Evolutionary conservation across 2,888 invertebrate species (phyloP).

Genomic region (Drosophila percnosoma): DNA sequence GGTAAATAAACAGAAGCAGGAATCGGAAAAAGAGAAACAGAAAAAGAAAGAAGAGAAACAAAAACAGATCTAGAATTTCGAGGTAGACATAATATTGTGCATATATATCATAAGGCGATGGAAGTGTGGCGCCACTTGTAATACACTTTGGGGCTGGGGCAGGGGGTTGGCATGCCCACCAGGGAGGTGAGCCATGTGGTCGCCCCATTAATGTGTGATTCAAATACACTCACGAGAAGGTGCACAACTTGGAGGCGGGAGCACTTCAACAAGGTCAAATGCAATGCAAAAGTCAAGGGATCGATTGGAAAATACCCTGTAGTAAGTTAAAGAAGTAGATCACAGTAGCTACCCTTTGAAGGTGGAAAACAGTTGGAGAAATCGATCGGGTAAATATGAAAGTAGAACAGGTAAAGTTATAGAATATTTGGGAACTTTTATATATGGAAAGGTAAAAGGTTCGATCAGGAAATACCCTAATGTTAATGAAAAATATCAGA

Average conservation of each 20-base stretch:
- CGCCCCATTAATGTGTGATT: neutral
- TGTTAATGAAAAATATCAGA: neutral
- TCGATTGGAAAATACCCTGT: neutral
- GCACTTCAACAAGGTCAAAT: neutral
- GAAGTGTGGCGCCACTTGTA: conserved; percentile 48
- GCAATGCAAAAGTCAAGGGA: neutral
- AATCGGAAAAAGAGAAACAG: neutral
- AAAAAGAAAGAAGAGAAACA: neutral
- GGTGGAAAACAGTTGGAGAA: no score
- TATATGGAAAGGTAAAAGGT: no score
- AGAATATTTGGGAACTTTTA: neutral
- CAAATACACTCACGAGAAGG: neutral
- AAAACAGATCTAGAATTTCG: conserved; percentile 17
- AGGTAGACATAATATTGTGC: conserved; percentile 1
- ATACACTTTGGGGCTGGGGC: conserved; percentile 8
- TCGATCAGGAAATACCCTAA: neutral
- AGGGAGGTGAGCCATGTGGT: neutral
- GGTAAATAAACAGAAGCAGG: conserved; percentile 18
- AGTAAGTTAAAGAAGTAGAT: no score
- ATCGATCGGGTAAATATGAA: no score
- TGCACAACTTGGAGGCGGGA: neutral
- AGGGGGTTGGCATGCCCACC: neutral
- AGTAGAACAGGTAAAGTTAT: neutral
- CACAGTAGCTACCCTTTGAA: no score
- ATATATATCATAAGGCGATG: conserved; percentile 41